Conservation (phyloP, 2,797 vertebrate genomes). For the Molossus molossus region DNA sequence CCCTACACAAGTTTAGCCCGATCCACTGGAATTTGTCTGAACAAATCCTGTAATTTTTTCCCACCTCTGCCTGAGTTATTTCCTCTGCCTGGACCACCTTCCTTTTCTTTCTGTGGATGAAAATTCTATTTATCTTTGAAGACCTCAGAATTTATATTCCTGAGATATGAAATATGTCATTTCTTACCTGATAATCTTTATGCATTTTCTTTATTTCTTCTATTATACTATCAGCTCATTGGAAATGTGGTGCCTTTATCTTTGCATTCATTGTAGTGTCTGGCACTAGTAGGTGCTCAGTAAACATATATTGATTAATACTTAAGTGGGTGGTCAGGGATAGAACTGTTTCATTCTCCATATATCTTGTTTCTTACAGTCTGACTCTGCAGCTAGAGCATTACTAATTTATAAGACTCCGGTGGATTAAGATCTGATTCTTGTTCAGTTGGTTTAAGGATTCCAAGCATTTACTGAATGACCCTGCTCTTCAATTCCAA, state of each 20-base stretch:
- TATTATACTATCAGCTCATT: not conserved
- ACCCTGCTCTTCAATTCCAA: not conserved
- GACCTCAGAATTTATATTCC: slow-evolving; percentile 11
- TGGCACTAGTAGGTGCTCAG: not conserved
- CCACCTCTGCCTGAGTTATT: not conserved
- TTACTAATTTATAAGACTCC: slow-evolving; percentile 39
- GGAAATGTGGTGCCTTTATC: not conserved
- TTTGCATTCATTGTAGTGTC: not conserved
- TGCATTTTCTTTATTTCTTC: slow-evolving; percentile 53
- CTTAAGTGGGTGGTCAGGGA: not conserved
- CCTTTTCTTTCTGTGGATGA: not conserved
- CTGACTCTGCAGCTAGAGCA: not conserved
- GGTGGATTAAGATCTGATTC: slow-evolving; percentile 24
- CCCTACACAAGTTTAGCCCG: not conserved
- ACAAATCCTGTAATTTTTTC: slow-evolving; percentile 4
- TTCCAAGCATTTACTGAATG: not conserved
- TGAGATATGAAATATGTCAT: slow-evolving; percentile 13
- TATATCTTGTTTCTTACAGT: not conserved
- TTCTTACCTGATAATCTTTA: not conserved
- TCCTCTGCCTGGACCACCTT: not conserved
- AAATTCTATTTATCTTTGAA: slow-evolving; percentile 47
- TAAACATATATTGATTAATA: not conserved
- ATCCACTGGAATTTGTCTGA: not conserved
- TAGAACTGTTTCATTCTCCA: slow-evolving; percentile 20
- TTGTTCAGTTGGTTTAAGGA: slow-evolving; percentile 15